These are phyloP conservation scores for Drosophila borealis DNA, from an alignment of 2,888 invertebrate species.

Conservation along the genomic window DNA sequence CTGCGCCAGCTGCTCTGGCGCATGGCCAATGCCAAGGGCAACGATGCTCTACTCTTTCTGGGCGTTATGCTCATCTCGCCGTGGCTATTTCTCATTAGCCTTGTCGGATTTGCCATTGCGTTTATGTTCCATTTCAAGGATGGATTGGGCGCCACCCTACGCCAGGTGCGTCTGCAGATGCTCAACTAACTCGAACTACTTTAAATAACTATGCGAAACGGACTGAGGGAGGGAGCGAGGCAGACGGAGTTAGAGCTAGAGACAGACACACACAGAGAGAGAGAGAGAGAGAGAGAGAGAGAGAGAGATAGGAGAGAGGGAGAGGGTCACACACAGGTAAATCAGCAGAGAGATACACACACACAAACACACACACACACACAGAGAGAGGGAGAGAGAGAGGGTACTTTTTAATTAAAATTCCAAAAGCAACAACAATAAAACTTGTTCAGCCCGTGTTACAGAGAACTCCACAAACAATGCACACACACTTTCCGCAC, in stretches of 20 bases:
- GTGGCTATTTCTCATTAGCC: conserved; percentile 64
- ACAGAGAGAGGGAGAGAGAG: background rate
- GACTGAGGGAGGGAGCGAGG: too few species aligned
- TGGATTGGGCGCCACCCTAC: background rate
- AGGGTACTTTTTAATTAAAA: conserved; percentile 5
- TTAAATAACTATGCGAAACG: background rate
- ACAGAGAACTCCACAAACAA: background rate
- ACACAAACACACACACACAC: background rate
- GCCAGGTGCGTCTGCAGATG: conserved; percentile 30
- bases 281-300: background rate
- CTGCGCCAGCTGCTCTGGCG: conserved; percentile 75
- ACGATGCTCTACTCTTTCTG: conserved; percentile 63
- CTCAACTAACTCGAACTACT: conserved; percentile 9
- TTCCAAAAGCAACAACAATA: conserved; percentile 27
- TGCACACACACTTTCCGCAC: background rate
- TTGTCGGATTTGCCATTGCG: conserved; percentile 64
- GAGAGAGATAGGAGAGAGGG: background rate
- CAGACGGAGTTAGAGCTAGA: background rate
- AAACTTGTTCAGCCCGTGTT: conserved; percentile 21
- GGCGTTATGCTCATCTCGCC: conserved; percentile 61
- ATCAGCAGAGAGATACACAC: background rate
- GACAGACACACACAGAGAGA: conserved; percentile 6
- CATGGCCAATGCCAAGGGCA: conserved; percentile 71
- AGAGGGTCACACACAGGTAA: background rate
- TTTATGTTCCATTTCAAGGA: conserved; percentile 24